Evolutionary conservation across 1,140 invertebrate species (phyloP), one percentile per base, ranked within the genome.

Genomic region (Ganaspis sp.): DNA sequence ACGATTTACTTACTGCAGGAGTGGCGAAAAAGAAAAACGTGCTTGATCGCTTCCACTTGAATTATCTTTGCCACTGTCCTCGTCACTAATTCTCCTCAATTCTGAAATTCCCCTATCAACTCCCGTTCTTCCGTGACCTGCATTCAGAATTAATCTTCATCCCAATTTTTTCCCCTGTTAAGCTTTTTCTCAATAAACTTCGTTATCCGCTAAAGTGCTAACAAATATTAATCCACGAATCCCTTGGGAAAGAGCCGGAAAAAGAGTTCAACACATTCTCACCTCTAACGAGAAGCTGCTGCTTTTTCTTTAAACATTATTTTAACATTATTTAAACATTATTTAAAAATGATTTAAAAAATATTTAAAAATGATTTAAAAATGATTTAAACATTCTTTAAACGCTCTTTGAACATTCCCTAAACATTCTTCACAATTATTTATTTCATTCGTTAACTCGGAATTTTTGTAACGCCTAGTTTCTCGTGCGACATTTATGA

Each of bases 1-100:
- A 80, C 81, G 78, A 85, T 86, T 86, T 85, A 86, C 84, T 86
- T 84, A 81, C 72, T 71, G 45, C 49, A 26, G 29, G 53, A 54
- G 70, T 17, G 69, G 49, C 72, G 74, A 80, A 80, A 84, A 82
- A 72, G 75, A 78, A 73, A 81, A 73, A 81, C 78, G 12, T 29
- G 21, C 83, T 83, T 78, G 69, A 86, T 86, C 83, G 82, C 84
- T 82, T 82, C 77, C 69, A 75, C 77, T 75, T 73, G 74, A 72
- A 79, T 79, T 64, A 64, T 64, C 23, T 29, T 64, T 5, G 21
- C 54, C 23, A 29, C 1, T 64, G 4, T 29, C 21, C 54, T 26
- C 15, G 15, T 34, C 21, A 29, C 26, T 64, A 64, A 64, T 64
- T 64, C 26, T 64, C n/a, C 23, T n/a, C 58, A 64, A 64, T 64